A percentile compares a stretch with the other conserved stretches of the same genome.
phyloP scores from a whole-genome alignment of 2,113 vertebrate species.

The Otolemur garnettii region DNA sequence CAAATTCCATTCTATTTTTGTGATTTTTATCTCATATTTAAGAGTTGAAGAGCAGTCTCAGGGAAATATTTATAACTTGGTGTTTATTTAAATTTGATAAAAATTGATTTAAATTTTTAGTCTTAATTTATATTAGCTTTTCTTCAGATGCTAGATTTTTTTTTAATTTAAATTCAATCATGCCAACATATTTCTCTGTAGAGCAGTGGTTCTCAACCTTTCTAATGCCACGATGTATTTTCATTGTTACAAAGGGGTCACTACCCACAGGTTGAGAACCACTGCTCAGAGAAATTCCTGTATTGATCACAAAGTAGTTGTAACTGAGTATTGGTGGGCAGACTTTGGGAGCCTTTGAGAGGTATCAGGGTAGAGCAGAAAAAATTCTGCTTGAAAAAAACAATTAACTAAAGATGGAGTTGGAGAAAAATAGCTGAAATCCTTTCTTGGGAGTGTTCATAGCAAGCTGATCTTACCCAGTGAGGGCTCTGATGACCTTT shows the following conservation, averaged over 20 bases:
- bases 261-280: no score
- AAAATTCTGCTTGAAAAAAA: constrained; percentile 39
- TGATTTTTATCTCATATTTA: neutral
- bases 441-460: neutral
- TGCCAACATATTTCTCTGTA: neutral
- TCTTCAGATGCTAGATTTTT: constrained; percentile 11
- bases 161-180: neutral
- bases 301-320: neutral
- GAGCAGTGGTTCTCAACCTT: no score
- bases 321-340: neutral
- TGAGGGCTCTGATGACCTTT: neutral
- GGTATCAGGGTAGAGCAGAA: neutral
- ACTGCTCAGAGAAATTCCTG: neutral
- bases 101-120: constrained; percentile 15
- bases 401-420: neutral
- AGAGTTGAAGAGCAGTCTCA: neutral
- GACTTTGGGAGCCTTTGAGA: neutral
- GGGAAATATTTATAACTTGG: neutral
- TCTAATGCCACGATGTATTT: no score
- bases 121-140: constrained; percentile 24
- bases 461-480: neutral
- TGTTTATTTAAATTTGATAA: constrained; percentile 25
- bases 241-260: no score
- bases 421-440: constrained; percentile 7
- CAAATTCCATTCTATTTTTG: neutral